These are phyloP conservation scores for Ahaetulla prasina DNA, from an alignment of 2,113 vertebrate species.

Conservation along the genomic window DNA sequence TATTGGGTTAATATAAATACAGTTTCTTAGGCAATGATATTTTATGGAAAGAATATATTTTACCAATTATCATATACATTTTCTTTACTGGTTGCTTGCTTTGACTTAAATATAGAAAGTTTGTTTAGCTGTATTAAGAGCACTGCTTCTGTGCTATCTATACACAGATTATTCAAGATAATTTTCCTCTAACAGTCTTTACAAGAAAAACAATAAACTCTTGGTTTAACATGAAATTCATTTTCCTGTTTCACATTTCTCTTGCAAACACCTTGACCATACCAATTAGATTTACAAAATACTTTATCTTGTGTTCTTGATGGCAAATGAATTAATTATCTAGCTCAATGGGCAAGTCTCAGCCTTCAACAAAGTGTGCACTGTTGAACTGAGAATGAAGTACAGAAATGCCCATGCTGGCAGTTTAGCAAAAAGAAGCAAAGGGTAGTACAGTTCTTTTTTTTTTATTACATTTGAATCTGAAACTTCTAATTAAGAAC, in stretches of 20 bases:
- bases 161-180: not conserved
- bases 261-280: slow-evolving; percentile 17
- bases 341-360: not conserved
- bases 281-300: slow-evolving; percentile 13
- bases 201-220: not conserved
- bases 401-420: slow-evolving; percentile 5
- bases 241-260: not conserved
- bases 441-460: not conserved
- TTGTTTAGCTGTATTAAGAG: not conserved
- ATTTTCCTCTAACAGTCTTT: slow-evolving; percentile 1
- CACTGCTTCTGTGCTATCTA: not conserved
- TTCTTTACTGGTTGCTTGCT: not conserved
- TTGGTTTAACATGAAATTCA: not conserved
- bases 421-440: not conserved
- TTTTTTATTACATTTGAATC: too few relatives aligned
- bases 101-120: not conserved
- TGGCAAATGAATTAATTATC: slow-evolving; percentile 38
- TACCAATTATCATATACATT: not conserved
- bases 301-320: slow-evolving; percentile 19
- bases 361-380: slow-evolving; percentile 17
- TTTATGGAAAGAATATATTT: not conserved
- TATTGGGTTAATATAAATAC: not conserved
- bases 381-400: not conserved
- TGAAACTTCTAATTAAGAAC: not conserved
- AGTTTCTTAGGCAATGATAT: not conserved